Percentiles rank a stretch among this genome's conserved stretches.
These are phyloP conservation scores for Trichogramma evanescens DNA, from an alignment of 2,888 invertebrate species.

Conservation along the genomic window DNA sequence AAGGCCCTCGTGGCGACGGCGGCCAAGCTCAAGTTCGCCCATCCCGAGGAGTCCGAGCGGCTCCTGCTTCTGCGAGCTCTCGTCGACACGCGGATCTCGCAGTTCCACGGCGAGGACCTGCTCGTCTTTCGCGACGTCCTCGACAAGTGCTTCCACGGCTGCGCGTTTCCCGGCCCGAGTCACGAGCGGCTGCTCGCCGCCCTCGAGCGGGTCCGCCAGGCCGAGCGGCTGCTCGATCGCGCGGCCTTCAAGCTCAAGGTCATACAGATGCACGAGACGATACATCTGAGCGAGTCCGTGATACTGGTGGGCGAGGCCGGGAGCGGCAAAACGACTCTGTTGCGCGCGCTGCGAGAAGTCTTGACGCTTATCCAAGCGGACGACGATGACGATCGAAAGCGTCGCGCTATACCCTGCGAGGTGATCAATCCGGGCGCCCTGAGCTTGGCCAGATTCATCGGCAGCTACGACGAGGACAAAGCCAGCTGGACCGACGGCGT, in stretches of 20 bases:
- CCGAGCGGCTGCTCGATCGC: slow-evolving; percentile 47
- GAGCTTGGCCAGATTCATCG: slow-evolving; percentile 53
- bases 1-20: slow-evolving; percentile 54
- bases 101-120: slow-evolving; percentile 53
- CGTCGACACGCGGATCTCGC: slow-evolving; percentile 54
- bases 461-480: slow-evolving; percentile 52
- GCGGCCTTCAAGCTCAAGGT: slow-evolving; percentile 51
- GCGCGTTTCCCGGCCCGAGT: slow-evolving; percentile 45
- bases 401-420: slow-evolving; percentile 41
- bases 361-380: slow-evolving; percentile 42
- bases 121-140: slow-evolving; percentile 50
- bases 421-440: slow-evolving; percentile 56
- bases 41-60: slow-evolving; percentile 52
- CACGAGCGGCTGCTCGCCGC: slow-evolving; percentile 47
- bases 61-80: slow-evolving; percentile 53
- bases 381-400: slow-evolving; percentile 28
- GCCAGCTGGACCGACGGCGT: slow-evolving; percentile 53
- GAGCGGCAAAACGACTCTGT: slow-evolving; percentile 53
- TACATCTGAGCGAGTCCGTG: slow-evolving; percentile 53
- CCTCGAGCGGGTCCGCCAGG: slow-evolving; percentile 43
- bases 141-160: slow-evolving; percentile 53
- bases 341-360: slow-evolving; percentile 47
- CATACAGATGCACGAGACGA: slow-evolving; percentile 56
- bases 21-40: slow-evolving; percentile 52
- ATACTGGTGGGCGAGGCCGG: slow-evolving; percentile 51